Evolutionary conservation across 2,888 invertebrate genomes (phyloP), one percentile per base, ranked within the genome.

Genomic region (Polyommatus iphigenia): DNA sequence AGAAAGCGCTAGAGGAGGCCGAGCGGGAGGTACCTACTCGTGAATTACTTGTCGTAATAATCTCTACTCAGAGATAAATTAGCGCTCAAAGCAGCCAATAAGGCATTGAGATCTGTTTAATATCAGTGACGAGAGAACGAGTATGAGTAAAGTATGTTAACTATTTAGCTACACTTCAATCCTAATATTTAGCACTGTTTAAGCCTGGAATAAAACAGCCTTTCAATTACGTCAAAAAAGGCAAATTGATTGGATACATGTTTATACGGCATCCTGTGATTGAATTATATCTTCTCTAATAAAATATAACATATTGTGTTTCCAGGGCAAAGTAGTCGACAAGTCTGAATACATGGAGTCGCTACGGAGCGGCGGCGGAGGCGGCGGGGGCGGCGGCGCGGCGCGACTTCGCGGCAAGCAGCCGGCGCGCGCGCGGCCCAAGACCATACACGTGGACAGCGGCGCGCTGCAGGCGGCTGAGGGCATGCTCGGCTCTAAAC

Each of bases 1-100:
- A 99, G 89, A 99, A 99, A 91, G 97, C 98, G 78, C 96, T 98
- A 81, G 98, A 98, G 88, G 98, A 98, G 92, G 98, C 98, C 36
- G 98, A 98, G 89, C 92, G 97, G 87, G 98, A 98, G 95, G 97
- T 97, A 84, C 24, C 2, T 8, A 8, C 20, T 20, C 5, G 6
- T 6, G 7, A 59, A 0, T 3, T 59, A 57, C 57, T n/a, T 0
- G n/a, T 57, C 15, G 6, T 36, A n/a, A 54, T 77, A 46, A 5
- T 62, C 46, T 79, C 3, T 10, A 46, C 46, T 46, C 46, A 10
- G 10, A 46, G 10, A 46, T 46, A 46, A 46, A 10, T 10, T 10
- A 41, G 10, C 3, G 3, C 13, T 46, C 46, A 13, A 10, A 46
- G 3, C 46, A 13, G 46, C 10, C 46, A 46, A 46, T 3, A 41